phyloP scores from a whole-genome alignment of 2,113 vertebrate species.

The Myiozetetes cayanensis region DNA sequence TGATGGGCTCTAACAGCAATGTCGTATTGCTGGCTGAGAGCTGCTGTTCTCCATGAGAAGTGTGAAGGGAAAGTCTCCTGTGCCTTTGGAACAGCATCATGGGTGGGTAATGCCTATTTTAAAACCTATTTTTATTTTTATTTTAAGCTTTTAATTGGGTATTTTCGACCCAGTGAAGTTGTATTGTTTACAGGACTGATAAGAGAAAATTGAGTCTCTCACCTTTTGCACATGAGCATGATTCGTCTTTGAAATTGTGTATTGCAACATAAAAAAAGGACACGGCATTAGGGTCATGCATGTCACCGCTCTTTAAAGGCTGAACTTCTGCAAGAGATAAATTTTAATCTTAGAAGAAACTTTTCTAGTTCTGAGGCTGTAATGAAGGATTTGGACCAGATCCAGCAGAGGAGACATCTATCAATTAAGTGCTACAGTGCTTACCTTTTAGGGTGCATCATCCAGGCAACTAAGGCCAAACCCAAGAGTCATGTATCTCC shows the following conservation, averaged over 20 bases:
- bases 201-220: conserved; percentile 55
- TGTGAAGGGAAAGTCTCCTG: neutral
- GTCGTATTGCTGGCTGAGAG: accelerated
- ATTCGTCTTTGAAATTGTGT: conserved; percentile 47
- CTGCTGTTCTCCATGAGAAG: neutral
- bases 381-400: neutral
- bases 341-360: neutral
- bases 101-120: conserved; percentile 2
- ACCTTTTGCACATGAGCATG: conserved; percentile 30
- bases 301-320: neutral
- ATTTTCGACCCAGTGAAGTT: conserved; percentile 12
- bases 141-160: conserved; percentile 50
- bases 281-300: neutral
- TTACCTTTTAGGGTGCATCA: neutral
- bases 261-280: neutral
- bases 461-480: neutral
- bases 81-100: neutral
- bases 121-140: conserved; percentile 16
- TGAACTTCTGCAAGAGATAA: neutral
- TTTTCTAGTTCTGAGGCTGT: neutral
- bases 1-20: neutral
- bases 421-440: neutral
- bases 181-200: neutral
- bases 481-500: neutral
- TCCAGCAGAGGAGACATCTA: neutral